Conservation (phyloP, 2,797 vertebrate species). For the Bradypodion ventrale region DNA sequence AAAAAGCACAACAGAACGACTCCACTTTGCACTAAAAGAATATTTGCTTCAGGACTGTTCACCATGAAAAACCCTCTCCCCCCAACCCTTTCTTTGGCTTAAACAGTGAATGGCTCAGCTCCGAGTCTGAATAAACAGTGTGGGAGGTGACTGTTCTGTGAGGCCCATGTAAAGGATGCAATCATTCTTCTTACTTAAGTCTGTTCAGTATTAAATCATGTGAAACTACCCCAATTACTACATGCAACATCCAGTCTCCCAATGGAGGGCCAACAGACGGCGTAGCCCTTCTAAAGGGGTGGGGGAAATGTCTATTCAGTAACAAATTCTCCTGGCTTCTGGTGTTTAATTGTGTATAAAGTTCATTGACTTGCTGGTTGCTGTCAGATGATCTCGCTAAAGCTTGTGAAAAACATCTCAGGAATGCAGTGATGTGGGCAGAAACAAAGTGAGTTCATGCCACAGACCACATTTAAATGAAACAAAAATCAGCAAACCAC, state of each 20-base stretch:
- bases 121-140: constrained; percentile 86
- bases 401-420: constrained; percentile 87
- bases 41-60: constrained; percentile 76
- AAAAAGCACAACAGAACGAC: constrained; percentile 37
- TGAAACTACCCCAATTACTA: constrained; percentile 72
- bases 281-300: constrained; percentile 60
- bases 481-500: constrained; percentile 71
- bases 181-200: constrained; percentile 75
- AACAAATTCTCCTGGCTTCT: constrained; percentile 70
- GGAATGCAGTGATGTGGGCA: constrained; percentile 95
- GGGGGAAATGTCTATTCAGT: constrained; percentile 51
- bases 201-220: constrained; percentile 80
- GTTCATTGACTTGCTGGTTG: constrained; percentile 89
- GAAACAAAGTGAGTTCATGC: constrained; percentile 88
- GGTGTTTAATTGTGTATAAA: constrained; percentile 83
- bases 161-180: constrained; percentile 81
- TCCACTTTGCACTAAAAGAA: constrained; percentile 69
- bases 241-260: constrained; percentile 63
- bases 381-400: constrained; percentile 95
- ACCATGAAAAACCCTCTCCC: constrained; percentile 64
- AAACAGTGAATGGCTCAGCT: constrained; percentile 83
- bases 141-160: constrained; percentile 84
- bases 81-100: constrained; percentile 75
- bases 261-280: constrained; percentile 53
- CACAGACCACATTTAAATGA: constrained; percentile 75